Base-by-base conservation (phyloP, 92 coral and sea anemone species). In the Nematostella vectensis region DNA sequence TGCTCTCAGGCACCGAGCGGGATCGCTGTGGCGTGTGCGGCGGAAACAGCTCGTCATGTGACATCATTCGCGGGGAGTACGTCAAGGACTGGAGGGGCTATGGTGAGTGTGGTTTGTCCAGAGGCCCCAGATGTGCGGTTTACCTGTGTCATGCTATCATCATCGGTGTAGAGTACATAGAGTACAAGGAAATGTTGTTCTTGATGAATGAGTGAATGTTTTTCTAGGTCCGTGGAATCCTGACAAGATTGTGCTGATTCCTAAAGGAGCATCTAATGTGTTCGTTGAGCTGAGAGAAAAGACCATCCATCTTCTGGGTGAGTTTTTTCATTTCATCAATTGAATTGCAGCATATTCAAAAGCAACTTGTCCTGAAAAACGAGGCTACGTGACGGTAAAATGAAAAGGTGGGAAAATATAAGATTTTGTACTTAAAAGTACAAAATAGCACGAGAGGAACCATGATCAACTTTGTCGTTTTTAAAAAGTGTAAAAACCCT, bases 1-100 rank as follows among this genome's bases (percentile, higher is more conserved):
- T 84, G 54, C 57, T 64, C 20, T 79, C 87, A 17, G 87, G 87
- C 1, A 48, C 52, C 22, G 68, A 48, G 67, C 48, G 57, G 15
- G 94, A 84, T 45, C 94, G 77, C 25, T 84, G 94, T 48, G 94
- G 83, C 3, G 75, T 74, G 3, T 84, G 94, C 29, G 87, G 83
- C 13, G 94, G 94, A 2, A 65, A 70, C 43, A 79, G 87, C 54
- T 66, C 80, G 25, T 48, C 73, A 1, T 84, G 94, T 58, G 22
- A 61, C 64, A 9, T 54, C 11, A 61, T 63, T 20, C 40, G 51
- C 15, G 83, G 80, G 2, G 38, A 25, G 38, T 84, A 84, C 74
- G 48, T 70, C 11, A 58, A 70, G 27, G 55, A 74, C 51, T 79
- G 75, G 59, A 31, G 45, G 25, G 55, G 69, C 22, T 79, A 72